phyloP scores from a whole-genome alignment of 2,888 invertebrate genomes.

The Drosophila acutilabella region DNA sequence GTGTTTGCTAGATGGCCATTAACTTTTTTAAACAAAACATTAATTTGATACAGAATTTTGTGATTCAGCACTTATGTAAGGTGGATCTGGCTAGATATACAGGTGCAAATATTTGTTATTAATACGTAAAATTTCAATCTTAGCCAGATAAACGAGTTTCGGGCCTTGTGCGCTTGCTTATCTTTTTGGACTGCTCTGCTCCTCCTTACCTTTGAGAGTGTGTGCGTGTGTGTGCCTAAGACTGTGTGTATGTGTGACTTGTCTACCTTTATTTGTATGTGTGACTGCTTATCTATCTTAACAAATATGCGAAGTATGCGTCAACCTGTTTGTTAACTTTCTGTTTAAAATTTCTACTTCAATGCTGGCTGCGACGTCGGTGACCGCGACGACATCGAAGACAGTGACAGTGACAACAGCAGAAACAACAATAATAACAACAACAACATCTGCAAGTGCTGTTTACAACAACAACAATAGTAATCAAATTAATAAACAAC shows the following conservation, averaged over 20 bases:
- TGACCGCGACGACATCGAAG: slow-evolving; percentile 39
- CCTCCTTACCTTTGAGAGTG: slow-evolving; percentile 14
- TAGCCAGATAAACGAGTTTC: slow-evolving; percentile 75
- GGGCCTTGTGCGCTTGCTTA: slow-evolving; percentile 40
- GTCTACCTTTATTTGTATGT: slow-evolving; percentile 25
- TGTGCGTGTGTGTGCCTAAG: slow-evolving; percentile 19
- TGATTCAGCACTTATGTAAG: slow-evolving; percentile 67
- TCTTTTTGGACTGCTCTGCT: slow-evolving; percentile 45
- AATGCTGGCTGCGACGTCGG: slow-evolving; percentile 37
- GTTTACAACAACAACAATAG: slow-evolving; percentile 32
- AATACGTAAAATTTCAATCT: slow-evolving; percentile 72
- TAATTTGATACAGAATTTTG: slow-evolving; percentile 26
- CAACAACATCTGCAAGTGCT: slow-evolving; percentile 35
- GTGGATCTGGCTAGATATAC: slow-evolving; percentile 43
- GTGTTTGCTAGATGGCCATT: slow-evolving; percentile 40
- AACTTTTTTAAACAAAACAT: slow-evolving; percentile 64
- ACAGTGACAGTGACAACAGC: slow-evolving; percentile 8
- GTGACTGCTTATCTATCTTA: slow-evolving; percentile 73
- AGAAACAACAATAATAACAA: background rate
- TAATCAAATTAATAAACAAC: slow-evolving; percentile 56
- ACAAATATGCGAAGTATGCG: slow-evolving; percentile 80
- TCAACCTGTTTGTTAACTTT: slow-evolving; percentile 80
- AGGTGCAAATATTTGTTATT: slow-evolving; percentile 68
- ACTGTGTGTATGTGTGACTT: slow-evolving; percentile 9
- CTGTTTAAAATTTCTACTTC: slow-evolving; percentile 72